Evolutionary conservation across 2,797 vertebrate genomes (phyloP), one percentile per base, ranked within the genome.

Genomic region (Cichlasoma orientale): DNA sequence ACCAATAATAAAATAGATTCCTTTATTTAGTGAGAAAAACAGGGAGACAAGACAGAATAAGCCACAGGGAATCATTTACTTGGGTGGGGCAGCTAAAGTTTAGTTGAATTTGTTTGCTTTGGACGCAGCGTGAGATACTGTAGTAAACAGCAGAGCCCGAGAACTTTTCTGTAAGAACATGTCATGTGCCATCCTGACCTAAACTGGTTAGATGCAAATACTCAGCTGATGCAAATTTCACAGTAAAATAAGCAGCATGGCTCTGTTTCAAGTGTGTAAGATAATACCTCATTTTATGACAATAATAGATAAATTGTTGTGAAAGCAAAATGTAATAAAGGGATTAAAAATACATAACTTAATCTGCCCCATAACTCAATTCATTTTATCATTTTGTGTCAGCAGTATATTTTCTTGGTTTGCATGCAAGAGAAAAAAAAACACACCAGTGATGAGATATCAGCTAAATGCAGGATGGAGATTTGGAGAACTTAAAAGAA

Each of bases 61-160:
- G 73, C 29, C 80, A 74, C 77, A 89, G 92, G 93, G 94, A 93
- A 86, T 91, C 57, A 72, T 93, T 94, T 86, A 84, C 76, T 79
- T 75, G 89, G 89, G 90, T 78, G 76, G 77, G 90, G 83, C 57
- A 1, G 66, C 73, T 70, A 14, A 77, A 75, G 83, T 79, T 56
- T 47, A 52, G 19, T 69, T 76, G 52, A 72, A 80, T 14, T 36
- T 80, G 72, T 89, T 91, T 83, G 66, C 78, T 79, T 89, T 92
- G 85, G 86, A 89, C 53, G 21, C 54, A 33, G 53, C 0, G 0
- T 3, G 13, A 87, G 68, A 87, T 55, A 29, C 56, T 82, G 72
- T 25, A n/a, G 33, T 70, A 86, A 84, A 84, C 41, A 89, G 75
- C 61, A 56, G 23, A 14, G 53, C 76, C 38, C n/a, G 27, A 68